Conservation (phyloP, 2,113 vertebrate genomes). For the Hippolais icterina region DNA sequence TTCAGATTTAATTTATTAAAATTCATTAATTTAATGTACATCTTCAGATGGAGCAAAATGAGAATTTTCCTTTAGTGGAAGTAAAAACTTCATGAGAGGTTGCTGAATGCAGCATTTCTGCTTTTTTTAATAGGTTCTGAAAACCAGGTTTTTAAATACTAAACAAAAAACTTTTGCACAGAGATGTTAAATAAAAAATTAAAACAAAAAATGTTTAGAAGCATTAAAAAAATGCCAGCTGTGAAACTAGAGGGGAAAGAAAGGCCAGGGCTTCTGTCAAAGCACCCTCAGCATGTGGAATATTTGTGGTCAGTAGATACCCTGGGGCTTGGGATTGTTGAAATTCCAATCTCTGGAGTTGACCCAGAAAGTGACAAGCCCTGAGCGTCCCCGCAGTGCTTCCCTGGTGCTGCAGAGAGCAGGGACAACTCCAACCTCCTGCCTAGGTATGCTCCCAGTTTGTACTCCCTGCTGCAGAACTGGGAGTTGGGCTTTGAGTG, state of each 20-base stretch:
- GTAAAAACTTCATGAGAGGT: background rate
- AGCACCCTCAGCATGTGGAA: background rate
- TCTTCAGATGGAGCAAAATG: background rate
- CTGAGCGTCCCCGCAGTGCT: background rate
- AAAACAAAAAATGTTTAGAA: background rate
- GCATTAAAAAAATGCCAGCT: background rate
- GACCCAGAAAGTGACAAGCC: background rate
- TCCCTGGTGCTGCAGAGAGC: background rate
- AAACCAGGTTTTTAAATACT: background rate
- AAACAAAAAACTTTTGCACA: background rate
- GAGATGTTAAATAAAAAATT: background rate
- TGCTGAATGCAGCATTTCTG: background rate
- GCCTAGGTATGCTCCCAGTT: fast-evolving
- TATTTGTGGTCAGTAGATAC: background rate
- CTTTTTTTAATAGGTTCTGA: background rate
- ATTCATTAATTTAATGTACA: background rate
- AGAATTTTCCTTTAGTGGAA: background rate
- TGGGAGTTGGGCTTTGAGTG: background rate
- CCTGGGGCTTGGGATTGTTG: background rate
- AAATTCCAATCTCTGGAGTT: background rate
- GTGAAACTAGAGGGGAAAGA: background rate
- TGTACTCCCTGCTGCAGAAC: background rate
- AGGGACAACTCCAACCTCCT: background rate
- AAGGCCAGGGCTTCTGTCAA: background rate
- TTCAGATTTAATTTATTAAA: background rate